phyloP scores from a whole-genome alignment of 2,888 invertebrate genomes.

The Erebia aethiops region DNA sequence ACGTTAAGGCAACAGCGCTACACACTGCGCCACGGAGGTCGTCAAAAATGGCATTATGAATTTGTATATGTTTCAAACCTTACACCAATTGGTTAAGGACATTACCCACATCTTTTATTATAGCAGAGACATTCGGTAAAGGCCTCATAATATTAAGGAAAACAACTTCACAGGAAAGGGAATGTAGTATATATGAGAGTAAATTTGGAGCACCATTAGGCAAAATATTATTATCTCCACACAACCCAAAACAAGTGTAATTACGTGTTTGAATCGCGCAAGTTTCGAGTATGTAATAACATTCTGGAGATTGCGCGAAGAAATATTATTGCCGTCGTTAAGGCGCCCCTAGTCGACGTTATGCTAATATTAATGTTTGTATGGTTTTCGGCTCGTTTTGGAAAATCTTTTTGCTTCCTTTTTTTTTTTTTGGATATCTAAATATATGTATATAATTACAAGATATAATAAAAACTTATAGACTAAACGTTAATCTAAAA shows the following conservation, averaged over 20 bases:
- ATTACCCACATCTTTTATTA: background rate
- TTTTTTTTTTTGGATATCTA: no score
- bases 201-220: slow-evolving; percentile 43
- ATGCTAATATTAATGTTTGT: slow-evolving; percentile 36
- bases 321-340: slow-evolving; percentile 39
- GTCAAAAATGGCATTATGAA: no score
- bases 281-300: slow-evolving; percentile 42
- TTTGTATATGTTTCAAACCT: background rate
- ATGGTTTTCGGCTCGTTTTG: slow-evolving; percentile 23
- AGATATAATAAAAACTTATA: no score
- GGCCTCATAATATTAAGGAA: slow-evolving; percentile 34
- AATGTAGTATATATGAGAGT: slow-evolving; percentile 35
- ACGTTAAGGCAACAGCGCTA: no score
- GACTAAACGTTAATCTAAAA: no score
- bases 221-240: slow-evolving; percentile 44
- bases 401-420: slow-evolving; percentile 10
- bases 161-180: slow-evolving; percentile 38
- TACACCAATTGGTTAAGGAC: background rate
- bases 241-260: slow-evolving; percentile 45
- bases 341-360: slow-evolving; percentile 30
- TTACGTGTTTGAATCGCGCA: slow-evolving; percentile 43
- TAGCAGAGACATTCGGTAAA: slow-evolving; percentile 8
- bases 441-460: no score
- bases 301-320: slow-evolving; percentile 39
- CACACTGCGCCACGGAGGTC: no score